Evolutionary conservation across 2,113 vertebrate genomes (phyloP).

Genomic region (Numenius arquata): DNA sequence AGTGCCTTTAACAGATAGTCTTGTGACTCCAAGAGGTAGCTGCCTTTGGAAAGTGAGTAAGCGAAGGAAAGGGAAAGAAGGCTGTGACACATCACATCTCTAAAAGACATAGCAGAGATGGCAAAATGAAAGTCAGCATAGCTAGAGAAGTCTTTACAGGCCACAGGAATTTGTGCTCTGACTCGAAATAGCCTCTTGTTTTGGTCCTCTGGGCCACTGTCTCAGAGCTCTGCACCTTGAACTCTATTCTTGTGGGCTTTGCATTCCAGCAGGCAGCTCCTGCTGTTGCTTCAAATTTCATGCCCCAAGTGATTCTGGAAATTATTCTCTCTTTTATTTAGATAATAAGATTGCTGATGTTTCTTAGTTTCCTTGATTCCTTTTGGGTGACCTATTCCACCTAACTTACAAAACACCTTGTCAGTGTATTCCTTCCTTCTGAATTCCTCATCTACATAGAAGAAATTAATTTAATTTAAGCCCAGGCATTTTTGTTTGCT

Average conservation of each 20-base stretch:
- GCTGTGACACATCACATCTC: not conserved
- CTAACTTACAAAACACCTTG: not conserved
- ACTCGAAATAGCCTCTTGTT: not conserved
- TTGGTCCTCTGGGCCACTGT: not conserved
- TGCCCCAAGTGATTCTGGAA: not conserved
- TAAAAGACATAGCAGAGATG: not conserved
- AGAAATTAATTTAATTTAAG: slow-evolving; percentile 15
- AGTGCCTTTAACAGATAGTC: not conserved
- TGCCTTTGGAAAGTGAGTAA: not conserved
- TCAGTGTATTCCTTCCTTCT: not conserved
- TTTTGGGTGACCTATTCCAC: not conserved
- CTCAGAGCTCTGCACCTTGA: not conserved
- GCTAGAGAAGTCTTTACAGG: not conserved
- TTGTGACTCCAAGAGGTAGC: not conserved
- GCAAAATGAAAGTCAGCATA: not conserved
- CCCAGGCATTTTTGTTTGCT: not conserved
- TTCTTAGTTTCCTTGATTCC: not conserved
- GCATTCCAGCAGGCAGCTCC: not conserved
- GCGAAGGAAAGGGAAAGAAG: not conserved
- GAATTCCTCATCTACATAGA: not conserved
- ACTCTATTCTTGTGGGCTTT: not conserved
- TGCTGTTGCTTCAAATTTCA: not conserved
- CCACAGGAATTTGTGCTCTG: not conserved
- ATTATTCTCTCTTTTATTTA: not conserved
- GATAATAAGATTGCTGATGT: not conserved